These are phyloP conservation scores for Cepaea hortensis DNA, from an alignment of 2,888 invertebrate species.

Conservation along the genomic window DNA sequence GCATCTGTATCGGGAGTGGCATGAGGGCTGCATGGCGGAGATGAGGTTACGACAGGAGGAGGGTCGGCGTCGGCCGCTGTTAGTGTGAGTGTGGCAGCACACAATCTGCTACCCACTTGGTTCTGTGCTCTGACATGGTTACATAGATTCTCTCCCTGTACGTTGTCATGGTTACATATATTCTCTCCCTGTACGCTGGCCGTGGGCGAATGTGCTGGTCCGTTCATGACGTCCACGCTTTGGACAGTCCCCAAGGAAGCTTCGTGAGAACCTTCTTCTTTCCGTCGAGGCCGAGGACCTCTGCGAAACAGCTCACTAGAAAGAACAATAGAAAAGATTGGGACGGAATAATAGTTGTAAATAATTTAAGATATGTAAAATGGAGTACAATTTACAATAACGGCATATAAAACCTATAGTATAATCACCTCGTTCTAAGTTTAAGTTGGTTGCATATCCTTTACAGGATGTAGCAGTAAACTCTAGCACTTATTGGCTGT, in stretches of 20 bases:
- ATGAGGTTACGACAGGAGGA: neutral
- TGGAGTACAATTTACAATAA: too few relatives aligned
- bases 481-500: too few relatives aligned
- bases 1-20: conserved; percentile 31
- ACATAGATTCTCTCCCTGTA: too few relatives aligned
- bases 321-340: neutral
- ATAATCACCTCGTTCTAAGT: too few relatives aligned
- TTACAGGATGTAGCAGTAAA: too few relatives aligned
- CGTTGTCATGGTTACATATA: too few relatives aligned
- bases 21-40: neutral
- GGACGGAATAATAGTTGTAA: too few relatives aligned
- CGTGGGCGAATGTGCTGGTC: neutral
- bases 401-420: too few relatives aligned
- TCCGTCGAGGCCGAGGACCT: conserved; percentile 54
- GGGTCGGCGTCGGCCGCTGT: neutral
- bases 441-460: too few relatives aligned
- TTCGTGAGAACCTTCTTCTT: conserved; percentile 39
- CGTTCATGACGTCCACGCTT: conserved; percentile 5
- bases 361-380: too few relatives aligned
- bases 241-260: conserved; percentile 30
- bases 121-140: neutral
- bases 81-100: neutral
- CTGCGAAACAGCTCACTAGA: conserved; percentile 56
- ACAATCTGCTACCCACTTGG: conserved; percentile 9
- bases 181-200: too few relatives aligned